Base-by-base conservation (phyloP, 2,888 invertebrate genomes). In the Phragmatobia fuliginosa region DNA sequence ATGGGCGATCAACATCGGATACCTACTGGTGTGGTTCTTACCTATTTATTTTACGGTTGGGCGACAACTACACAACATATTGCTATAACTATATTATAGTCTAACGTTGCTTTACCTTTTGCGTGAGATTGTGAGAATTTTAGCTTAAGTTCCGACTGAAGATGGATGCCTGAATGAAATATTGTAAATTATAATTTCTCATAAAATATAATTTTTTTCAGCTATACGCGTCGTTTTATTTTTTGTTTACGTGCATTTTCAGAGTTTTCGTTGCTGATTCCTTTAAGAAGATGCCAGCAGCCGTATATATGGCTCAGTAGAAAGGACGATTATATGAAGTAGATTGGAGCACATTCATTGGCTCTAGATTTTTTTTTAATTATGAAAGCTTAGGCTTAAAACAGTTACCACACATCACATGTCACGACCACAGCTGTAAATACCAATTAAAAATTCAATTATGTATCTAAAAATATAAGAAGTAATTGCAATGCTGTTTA, bases 161-260 rank as follows among this genome's bases (percentile, higher is more conserved):
- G 95, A 95, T 92, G 95, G 94, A 95, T 95, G 95, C 92, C 92
- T 95, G 95, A 92, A 94, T 94, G 94, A 94, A 95, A 95, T 95
- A 95, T 95, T 95, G 95, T 95, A 95, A 95, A 95, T 95, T 95
- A 95, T 95, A 94, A 95, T 95, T 95, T 95, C 95, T 95, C 95
- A 95, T 95, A 95, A 95, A 95, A 95, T 95, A 95, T 95, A 95
- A 95, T 95, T 95, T 95, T 95, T 95, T 95, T 95, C 95, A 95
- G 95, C 95, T 95, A 94, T 72, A 87, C 78, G 83, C 85, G 90
- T 93, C 70, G 92, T 94, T 94, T 94, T 88, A 84, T 90, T 94
- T 90, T 64, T 52, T 16, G 1, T 56, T 28, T 6, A 28, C 28
- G n/a, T 8, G 7, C 28, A 16, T 56, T 56, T 56, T 28, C 16